Base-by-base conservation (phyloP, 64 coral and sea anemone species). In the Hydrozoanthus tunicans region DNA sequence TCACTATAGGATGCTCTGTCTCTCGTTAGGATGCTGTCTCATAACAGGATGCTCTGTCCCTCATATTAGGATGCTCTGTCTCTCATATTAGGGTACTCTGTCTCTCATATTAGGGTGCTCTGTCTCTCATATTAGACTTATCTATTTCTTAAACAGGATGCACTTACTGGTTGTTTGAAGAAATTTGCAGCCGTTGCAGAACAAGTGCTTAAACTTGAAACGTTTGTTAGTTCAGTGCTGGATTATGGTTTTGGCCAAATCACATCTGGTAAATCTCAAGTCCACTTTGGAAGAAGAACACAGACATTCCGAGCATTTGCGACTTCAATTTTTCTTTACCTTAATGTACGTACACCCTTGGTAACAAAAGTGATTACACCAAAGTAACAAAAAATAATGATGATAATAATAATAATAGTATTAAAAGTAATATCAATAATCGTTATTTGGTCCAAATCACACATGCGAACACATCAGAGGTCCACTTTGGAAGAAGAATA, bases 231-330 rank as follows among this genome's bases (percentile, higher is more conserved):
- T 26, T 88, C 69, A 3, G 69, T 88, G 23, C 84, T 88, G 17
- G 24, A 73, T 17, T 69, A 74, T 7, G 69, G 7, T 7, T 32
- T 73, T 26, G 26, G 60, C 3, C 7, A 12, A 20, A 5, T 82
- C 25, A 51, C 62, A 68, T 1, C 10, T 15, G 14, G 6, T n/a
- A 4, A 52, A 43, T 64, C 12, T n/a, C 20, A 64, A 5, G 57
- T 25, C 6, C 66, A 60, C 23, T 9, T 51, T 17, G 70, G 20
- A 73, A 88, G 15, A 15, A 74, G 67, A 88, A 74, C 84, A 57
- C 84, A 74, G 20, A 74, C 84, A 74, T 88, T 88, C 20, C 84
- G 84, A 5, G 84, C 84, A 17, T 88, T 88, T 74, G 84, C 84
- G 6, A 75, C 68, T 6, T 88, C 84, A 0, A 24, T 88, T 24